Percentiles rank a stretch among this genome's conserved stretches.
Evolutionary conservation across 2,888 invertebrate species (phyloP).

Genomic region (Caenorhabditis japonica): DNA sequence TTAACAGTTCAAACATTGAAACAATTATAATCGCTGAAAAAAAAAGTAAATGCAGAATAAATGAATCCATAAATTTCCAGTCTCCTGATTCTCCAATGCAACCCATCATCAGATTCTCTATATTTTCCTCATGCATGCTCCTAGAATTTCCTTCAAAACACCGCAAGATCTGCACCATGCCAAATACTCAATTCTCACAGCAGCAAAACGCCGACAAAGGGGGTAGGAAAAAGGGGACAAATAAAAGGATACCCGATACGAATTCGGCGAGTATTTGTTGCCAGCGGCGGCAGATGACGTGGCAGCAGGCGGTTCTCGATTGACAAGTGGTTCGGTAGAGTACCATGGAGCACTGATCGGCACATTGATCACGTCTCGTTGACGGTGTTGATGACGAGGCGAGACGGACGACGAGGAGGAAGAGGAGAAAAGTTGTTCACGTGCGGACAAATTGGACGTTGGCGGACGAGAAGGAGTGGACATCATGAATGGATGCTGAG

Average conservation of each 20-base stretch:
- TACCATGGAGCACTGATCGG: conserved; percentile 64
- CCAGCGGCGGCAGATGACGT: conserved; percentile 17
- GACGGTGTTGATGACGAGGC: conserved; percentile 8
- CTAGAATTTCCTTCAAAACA: too few species aligned
- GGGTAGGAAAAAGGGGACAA: conserved; percentile 14
- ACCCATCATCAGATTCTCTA: too few species aligned
- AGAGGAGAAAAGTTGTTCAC: conserved; percentile 41
- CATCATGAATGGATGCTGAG: conserved; percentile 53
- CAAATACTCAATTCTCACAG: conserved; percentile 16
- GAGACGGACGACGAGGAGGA: conserved; percentile 1
- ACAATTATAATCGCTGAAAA: too few species aligned
- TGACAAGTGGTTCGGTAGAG: conserved; percentile 31
- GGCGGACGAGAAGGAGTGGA: conserved; percentile 19
- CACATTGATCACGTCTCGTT: conserved; percentile 51
- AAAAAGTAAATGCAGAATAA: background rate
- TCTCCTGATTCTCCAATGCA: too few species aligned
- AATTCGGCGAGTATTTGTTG: conserved; percentile 40
- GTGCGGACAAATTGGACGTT: conserved; percentile 24
- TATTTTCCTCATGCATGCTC: too few species aligned
- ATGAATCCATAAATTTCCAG: too few species aligned
- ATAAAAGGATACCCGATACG: conserved; percentile 51
- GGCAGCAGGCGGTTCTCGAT: conserved; percentile 23
- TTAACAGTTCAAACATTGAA: too few species aligned
- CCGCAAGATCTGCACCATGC: conserved; percentile 24
- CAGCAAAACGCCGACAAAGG: conserved; percentile 20